These are phyloP conservation scores for Molossus alvarezi DNA, from an alignment of 2,797 vertebrate species.

Conservation along the genomic window DNA sequence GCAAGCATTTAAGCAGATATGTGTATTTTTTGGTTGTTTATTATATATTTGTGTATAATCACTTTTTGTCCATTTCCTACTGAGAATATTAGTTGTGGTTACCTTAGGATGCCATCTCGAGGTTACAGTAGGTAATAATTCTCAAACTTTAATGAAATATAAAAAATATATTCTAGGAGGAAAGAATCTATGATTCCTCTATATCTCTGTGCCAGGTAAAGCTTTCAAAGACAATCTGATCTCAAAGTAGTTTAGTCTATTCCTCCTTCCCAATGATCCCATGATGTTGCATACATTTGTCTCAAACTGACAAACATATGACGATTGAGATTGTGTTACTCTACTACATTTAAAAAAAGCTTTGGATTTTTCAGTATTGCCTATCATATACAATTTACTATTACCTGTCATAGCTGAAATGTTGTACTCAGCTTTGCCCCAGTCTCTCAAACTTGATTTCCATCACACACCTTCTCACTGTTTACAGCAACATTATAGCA, in stretches of 20 bases:
- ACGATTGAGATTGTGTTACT: neutral
- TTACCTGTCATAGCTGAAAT: neutral
- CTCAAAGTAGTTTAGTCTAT: neutral
- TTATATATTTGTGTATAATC: neutral
- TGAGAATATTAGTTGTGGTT: neutral
- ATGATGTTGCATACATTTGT: neutral
- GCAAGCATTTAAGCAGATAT: neutral
- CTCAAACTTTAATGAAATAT: neutral
- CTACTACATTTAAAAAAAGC: neutral
- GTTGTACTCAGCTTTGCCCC: neutral
- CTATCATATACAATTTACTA: neutral
- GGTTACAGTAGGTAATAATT: neutral
- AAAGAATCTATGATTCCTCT: neutral
- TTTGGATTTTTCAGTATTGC: neutral
- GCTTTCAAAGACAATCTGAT: neutral
- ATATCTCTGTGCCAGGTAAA: neutral
- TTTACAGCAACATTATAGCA: neutral
- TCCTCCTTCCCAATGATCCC: neutral
- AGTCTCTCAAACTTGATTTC: neutral
- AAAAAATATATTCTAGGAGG: neutral
- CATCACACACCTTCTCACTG: neutral
- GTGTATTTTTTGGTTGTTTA: neutral
- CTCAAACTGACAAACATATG: neutral
- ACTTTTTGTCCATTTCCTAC: neutral
- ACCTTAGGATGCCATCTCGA: neutral